Percentiles rank a stretch among this genome's conserved stretches.
These are phyloP conservation scores for Hyphantria cunea DNA, from an alignment of 1,140 invertebrate genomes.

Conservation along the genomic window DNA sequence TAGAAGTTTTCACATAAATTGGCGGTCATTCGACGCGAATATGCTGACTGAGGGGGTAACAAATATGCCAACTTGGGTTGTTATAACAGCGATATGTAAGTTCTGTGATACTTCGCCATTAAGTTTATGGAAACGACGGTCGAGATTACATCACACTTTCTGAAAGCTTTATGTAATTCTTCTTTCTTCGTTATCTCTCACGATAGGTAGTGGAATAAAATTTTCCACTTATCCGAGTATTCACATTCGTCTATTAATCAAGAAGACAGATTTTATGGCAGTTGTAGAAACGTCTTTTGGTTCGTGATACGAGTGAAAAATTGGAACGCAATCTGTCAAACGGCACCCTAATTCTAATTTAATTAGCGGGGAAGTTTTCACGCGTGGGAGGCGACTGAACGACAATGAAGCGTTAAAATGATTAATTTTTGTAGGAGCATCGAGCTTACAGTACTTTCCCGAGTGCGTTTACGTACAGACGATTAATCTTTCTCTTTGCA, in stretches of 20 bases:
- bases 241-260: slow-evolving; percentile 56
- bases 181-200: slow-evolving; percentile 47
- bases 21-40: slow-evolving; percentile 80
- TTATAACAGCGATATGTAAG: slow-evolving; percentile 80
- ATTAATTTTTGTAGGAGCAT: slow-evolving; percentile 74
- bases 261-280: slow-evolving; percentile 55
- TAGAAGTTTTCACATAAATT: slow-evolving; percentile 81
- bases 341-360: slow-evolving; percentile 74
- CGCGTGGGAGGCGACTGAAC: slow-evolving; percentile 57
- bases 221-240: slow-evolving; percentile 42
- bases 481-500: slow-evolving; percentile 76
- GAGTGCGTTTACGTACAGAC: slow-evolving; percentile 55
- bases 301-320: slow-evolving; percentile 51
- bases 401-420: slow-evolving; percentile 78
- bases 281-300: slow-evolving; percentile 47
- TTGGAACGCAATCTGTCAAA: slow-evolving; percentile 72
- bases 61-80: slow-evolving; percentile 81
- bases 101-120: slow-evolving; percentile 81
- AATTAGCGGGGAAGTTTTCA: slow-evolving; percentile 74
- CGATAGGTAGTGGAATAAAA: slow-evolving; percentile 44
- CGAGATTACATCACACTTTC: slow-evolving; percentile 79
- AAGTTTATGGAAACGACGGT: slow-evolving; percentile 78
- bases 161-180: slow-evolving; percentile 78
- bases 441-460: slow-evolving; percentile 50
- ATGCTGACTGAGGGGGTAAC: slow-evolving; percentile 80